These are phyloP conservation scores for Wiebesia pumilae DNA, from an alignment of 1,140 invertebrate species.

Conservation along the genomic window DNA sequence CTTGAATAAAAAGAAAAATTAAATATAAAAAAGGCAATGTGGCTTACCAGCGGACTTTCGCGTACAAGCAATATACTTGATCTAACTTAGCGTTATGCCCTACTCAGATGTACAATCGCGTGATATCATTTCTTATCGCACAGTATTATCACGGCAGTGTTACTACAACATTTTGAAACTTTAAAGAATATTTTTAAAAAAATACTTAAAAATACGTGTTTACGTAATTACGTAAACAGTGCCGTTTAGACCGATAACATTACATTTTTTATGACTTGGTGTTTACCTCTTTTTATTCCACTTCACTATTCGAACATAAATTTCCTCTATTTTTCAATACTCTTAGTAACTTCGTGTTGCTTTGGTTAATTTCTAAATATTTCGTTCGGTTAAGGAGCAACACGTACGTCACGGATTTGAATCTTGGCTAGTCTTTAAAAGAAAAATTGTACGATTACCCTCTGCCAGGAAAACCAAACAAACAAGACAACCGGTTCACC, in stretches of 20 bases:
- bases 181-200: not conserved
- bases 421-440: too few species aligned
- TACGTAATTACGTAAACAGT: too few species aligned
- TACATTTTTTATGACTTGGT: not conserved
- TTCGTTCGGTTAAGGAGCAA: too few species aligned
- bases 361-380: too few species aligned
- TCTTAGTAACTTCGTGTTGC: too few species aligned
- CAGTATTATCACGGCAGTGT: not conserved
- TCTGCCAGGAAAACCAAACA: too few species aligned
- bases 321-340: too few species aligned
- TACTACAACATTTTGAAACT: not conserved
- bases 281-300: too few species aligned
- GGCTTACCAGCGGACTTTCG: not conserved
- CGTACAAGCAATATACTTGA: not conserved
- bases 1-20: not conserved
- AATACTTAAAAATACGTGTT: not conserved
- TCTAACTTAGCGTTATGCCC: not conserved
- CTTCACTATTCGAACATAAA: too few species aligned
- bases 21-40: not conserved
- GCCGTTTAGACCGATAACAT: not conserved
- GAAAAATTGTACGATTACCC: too few species aligned
- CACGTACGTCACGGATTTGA: too few species aligned
- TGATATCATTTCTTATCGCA: not conserved
- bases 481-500: too few species aligned
- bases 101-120: not conserved